A percentile compares a stretch with the other conserved stretches of the same genome.
Conservation (phyloP, 2,113 vertebrate species). For the Caloenas nicobarica region DNA sequence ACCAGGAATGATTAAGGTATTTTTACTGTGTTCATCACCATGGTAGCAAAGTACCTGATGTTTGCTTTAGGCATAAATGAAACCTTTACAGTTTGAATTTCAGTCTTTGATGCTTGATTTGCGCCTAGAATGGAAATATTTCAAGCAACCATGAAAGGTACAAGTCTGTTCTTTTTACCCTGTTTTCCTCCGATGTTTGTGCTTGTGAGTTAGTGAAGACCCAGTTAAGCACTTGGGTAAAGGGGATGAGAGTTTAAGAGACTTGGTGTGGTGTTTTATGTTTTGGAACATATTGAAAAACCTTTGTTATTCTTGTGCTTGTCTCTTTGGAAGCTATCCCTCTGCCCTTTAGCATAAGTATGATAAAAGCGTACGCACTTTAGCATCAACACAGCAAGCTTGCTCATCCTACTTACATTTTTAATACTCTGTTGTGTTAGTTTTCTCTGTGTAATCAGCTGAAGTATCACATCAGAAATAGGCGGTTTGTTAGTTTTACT, state of each 20-base stretch:
- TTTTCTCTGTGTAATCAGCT: neutral
- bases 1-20: neutral
- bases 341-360: neutral
- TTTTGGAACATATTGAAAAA: neutral
- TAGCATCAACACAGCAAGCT: neutral
- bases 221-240: neutral
- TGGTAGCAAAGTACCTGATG: conserved; percentile 23
- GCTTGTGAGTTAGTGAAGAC: neutral
- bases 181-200: neutral
- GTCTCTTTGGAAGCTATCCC: neutral
- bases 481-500: neutral
- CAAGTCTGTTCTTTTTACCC: neutral
- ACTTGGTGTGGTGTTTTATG: neutral
- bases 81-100: conserved; percentile 28
- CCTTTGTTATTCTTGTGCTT: neutral
- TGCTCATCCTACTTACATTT: neutral
- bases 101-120: conserved; percentile 9
- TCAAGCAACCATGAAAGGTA: neutral
- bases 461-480: neutral
- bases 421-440: neutral
- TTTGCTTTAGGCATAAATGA: conserved; percentile 2
- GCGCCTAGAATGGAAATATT: neutral
- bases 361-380: accelerated
- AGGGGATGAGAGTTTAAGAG: neutral
- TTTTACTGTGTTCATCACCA: conserved; percentile 11